Evolutionary conservation across 2,888 invertebrate species (phyloP).

Genomic region (Malthinus seriepunctatus): DNA sequence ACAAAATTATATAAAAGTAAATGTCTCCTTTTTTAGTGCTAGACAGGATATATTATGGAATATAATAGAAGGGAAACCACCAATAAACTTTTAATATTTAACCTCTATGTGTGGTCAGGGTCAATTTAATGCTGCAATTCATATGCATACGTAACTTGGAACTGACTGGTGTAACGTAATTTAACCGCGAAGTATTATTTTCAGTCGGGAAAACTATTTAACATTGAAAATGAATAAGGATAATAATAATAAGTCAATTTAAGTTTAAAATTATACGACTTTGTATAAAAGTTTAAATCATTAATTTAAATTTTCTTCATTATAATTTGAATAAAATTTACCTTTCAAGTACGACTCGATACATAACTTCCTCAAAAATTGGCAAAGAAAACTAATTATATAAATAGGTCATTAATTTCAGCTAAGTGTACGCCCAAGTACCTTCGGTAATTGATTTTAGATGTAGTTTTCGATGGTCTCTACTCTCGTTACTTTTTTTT

Average conservation of each 20-base stretch:
- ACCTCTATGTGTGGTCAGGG: conserved; percentile 27
- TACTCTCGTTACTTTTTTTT: neutral
- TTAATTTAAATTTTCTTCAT: no score
- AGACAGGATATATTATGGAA: conserved; percentile 18
- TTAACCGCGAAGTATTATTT: neutral
- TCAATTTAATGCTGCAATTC: conserved; percentile 24
- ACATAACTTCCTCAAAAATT: neutral
- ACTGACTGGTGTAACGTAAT: neutral
- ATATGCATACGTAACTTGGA: neutral
- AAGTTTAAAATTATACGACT: no score
- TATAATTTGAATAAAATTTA: no score
- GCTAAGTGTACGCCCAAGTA: neutral
- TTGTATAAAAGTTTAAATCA: no score
- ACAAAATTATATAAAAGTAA: conserved; percentile 2
- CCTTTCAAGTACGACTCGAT: neutral
- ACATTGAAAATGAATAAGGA: no score
- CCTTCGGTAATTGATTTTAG: neutral
- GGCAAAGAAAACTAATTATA: conserved; percentile 4
- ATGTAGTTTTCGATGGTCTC: neutral
- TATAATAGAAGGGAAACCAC: conserved; percentile 22
- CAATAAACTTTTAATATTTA: conserved; percentile 24
- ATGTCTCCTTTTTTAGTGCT: conserved; percentile 6
- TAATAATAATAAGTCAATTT: no score
- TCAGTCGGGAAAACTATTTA: neutral
- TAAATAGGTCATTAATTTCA: conserved; percentile 4